These are phyloP conservation scores for Kryptopterus vitreolus DNA, from an alignment of 2,797 vertebrate species.

Conservation along the genomic window DNA sequence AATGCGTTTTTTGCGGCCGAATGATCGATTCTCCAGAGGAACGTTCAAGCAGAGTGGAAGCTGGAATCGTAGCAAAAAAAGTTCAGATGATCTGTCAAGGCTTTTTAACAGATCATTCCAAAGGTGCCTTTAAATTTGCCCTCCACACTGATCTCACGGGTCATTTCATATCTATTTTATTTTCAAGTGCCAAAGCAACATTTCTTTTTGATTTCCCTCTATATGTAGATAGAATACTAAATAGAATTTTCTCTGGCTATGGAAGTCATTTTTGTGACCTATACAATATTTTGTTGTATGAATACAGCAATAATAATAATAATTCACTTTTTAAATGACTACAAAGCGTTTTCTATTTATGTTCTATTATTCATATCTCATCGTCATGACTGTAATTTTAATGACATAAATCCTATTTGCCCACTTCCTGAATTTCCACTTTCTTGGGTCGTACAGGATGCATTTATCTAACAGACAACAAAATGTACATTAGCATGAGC, in stretches of 20 bases:
- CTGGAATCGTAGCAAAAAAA: background rate
- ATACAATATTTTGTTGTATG: background rate
- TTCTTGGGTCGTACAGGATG: background rate
- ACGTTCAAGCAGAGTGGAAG: background rate
- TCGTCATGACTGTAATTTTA: background rate
- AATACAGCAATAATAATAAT: background rate
- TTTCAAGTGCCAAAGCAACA: background rate
- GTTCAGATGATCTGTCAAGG: background rate
- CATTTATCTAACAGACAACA: slow-evolving; percentile 22
- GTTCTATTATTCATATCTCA: background rate
- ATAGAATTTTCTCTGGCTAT: background rate
- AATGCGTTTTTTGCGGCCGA: background rate
- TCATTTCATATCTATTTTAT: background rate
- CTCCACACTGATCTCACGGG: background rate
- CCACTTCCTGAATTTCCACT: background rate
- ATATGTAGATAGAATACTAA: background rate
- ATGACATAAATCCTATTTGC: background rate
- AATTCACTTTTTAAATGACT: background rate
- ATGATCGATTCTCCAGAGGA: background rate
- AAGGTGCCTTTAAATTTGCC: background rate
- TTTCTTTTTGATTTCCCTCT: background rate
- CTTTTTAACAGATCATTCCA: background rate
- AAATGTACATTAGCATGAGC: slow-evolving; percentile 16
- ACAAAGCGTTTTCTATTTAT: background rate
- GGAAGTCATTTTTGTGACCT: background rate